phyloP scores from a whole-genome alignment of 2,888 invertebrate genomes.

The Dicycla oo region DNA sequence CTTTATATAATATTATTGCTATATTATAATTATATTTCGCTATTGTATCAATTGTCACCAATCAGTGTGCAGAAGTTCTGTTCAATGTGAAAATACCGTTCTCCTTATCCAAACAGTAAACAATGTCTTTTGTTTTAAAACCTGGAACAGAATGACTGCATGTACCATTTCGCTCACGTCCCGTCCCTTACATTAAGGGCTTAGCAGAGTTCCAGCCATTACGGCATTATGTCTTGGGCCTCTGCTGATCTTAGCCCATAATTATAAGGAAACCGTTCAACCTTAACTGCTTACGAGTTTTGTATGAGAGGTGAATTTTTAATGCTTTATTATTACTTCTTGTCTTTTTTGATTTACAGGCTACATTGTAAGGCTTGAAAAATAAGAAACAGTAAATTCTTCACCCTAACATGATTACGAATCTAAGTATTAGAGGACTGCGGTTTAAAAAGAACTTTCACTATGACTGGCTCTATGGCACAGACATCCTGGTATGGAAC shows the following conservation, averaged over 20 bases:
- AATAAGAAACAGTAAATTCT: not conserved
- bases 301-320: conserved; percentile 22
- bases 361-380: not conserved
- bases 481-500: not conserved
- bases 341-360: not conserved
- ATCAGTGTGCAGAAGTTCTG: not conserved
- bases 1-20: not conserved
- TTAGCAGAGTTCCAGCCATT: conserved; percentile 36
- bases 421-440: not conserved
- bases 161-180: conserved; percentile 55
- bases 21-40: not conserved
- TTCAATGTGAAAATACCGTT: not conserved
- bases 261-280: conserved; percentile 17
- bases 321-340: not conserved
- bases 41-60: not conserved
- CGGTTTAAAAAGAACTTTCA: not conserved
- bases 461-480: not conserved
- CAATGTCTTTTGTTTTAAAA: conserved; percentile 19
- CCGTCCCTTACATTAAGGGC: conserved; percentile 41
- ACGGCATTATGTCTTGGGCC: conserved; percentile 17
- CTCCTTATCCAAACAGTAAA: conserved; percentile 22
- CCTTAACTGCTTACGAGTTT: conserved; percentile 15
- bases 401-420: not conserved
- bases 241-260: conserved; percentile 24
- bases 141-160: not conserved